These are phyloP conservation scores for Blennius ocellaris DNA, from an alignment of 2,113 vertebrate species.

Conservation along the genomic window DNA sequence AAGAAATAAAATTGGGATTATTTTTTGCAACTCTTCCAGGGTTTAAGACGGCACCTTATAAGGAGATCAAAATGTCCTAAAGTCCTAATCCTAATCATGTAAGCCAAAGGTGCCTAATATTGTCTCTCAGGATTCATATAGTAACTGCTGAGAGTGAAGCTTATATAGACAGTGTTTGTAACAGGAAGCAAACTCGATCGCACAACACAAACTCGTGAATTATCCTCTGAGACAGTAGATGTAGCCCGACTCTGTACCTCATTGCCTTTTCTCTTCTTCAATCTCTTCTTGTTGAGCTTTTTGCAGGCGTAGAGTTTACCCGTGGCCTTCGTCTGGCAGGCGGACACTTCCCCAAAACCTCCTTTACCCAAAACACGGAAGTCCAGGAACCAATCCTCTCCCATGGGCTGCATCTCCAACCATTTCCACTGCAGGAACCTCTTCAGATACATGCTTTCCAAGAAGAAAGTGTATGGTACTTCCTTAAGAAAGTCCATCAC, in stretches of 20 bases:
- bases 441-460: constrained; percentile 82
- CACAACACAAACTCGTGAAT: too few species aligned
- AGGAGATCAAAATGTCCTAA: constrained; percentile 65
- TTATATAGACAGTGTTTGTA: background rate
- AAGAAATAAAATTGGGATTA: too few species aligned
- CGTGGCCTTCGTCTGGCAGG: constrained; percentile 88
- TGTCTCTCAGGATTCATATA: background rate
- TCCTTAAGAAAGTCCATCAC: constrained; percentile 83
- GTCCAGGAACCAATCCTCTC: constrained; percentile 91
- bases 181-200: background rate
- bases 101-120: constrained; percentile 24
- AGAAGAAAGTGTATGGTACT: constrained; percentile 79
- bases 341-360: constrained; percentile 92
- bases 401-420: constrained; percentile 82
- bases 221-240: too few species aligned
- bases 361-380: constrained; percentile 90
- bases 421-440: constrained; percentile 90
- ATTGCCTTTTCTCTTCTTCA: constrained; percentile 92
- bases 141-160: background rate
- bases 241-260: constrained; percentile 78
- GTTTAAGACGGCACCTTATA: constrained; percentile 34
- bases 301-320: constrained; percentile 95
- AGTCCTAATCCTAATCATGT: constrained; percentile 57
- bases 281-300: constrained; percentile 92
- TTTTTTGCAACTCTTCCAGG: too few species aligned